phyloP scores from a whole-genome alignment of 2,113 vertebrate species.

The Stomatorhinus ivindoensis region DNA sequence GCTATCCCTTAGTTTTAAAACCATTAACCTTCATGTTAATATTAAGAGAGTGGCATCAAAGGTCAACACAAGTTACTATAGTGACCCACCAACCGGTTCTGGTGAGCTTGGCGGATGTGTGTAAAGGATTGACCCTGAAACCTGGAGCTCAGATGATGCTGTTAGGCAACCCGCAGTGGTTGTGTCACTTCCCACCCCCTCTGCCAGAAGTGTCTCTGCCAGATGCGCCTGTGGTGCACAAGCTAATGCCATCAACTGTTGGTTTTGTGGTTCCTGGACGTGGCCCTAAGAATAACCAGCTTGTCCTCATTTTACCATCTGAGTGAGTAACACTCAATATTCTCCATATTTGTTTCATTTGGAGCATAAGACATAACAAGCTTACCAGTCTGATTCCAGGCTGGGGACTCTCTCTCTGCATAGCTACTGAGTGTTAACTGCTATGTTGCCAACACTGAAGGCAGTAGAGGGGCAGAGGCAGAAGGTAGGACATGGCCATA shows the following conservation, averaged over 20 bases:
- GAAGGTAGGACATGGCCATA: slow-evolving; percentile 32
- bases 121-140: slow-evolving; percentile 39
- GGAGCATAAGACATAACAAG: neutral
- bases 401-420: neutral
- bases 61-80: neutral
- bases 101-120: neutral
- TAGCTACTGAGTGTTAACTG: neutral
- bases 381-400: neutral
- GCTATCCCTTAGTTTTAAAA: neutral
- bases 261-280: neutral
- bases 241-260: neutral
- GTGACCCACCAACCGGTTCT: neutral
- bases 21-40: neutral
- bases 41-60: neutral
- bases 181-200: neutral
- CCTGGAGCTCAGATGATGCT: neutral
- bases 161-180: neutral
- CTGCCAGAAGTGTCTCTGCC: neutral
- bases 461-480: neutral
- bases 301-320: neutral
- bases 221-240: neutral
- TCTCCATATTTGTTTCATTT: neutral
- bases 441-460: slow-evolving; percentile 21
- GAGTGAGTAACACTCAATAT: neutral
- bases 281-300: neutral